Conservation (phyloP, 2,113 vertebrate genomes). For the Platycercus adscitus region DNA sequence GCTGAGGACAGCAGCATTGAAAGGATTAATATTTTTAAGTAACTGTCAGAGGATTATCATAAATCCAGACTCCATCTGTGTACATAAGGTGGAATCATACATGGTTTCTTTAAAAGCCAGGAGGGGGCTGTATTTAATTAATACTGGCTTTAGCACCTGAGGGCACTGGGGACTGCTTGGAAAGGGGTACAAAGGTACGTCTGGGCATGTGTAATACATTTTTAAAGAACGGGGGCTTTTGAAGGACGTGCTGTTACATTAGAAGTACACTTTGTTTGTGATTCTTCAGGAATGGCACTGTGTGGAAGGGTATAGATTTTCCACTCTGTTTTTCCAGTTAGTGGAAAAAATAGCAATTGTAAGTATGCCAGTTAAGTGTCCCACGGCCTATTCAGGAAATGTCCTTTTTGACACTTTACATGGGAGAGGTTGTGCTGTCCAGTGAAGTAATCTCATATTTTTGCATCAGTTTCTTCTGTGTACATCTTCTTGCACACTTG, state of each 20-base stretch:
- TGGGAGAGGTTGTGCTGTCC: background rate
- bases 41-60: constrained; percentile 4
- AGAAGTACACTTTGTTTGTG: background rate
- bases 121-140: background rate
- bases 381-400: background rate
- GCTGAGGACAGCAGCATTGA: background rate
- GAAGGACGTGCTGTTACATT: background rate
- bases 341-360: background rate
- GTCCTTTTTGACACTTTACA: background rate
- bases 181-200: background rate
- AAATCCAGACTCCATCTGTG: background rate
- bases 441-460: background rate
- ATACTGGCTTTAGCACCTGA: background rate
- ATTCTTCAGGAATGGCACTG: background rate
- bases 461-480: background rate
- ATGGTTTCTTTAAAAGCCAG: background rate
- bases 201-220: background rate
- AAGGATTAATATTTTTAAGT: constrained; percentile 3
- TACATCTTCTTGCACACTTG: background rate
- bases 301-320: background rate
- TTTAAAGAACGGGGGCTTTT: background rate
- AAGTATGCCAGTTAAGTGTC: background rate
- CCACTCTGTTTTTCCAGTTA: background rate
- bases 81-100: background rate
- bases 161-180: background rate